Base-by-base conservation (phyloP, 30 jellyfish, hydroid and myxozoan genomes). In the Haliclystus octoradiatus region DNA sequence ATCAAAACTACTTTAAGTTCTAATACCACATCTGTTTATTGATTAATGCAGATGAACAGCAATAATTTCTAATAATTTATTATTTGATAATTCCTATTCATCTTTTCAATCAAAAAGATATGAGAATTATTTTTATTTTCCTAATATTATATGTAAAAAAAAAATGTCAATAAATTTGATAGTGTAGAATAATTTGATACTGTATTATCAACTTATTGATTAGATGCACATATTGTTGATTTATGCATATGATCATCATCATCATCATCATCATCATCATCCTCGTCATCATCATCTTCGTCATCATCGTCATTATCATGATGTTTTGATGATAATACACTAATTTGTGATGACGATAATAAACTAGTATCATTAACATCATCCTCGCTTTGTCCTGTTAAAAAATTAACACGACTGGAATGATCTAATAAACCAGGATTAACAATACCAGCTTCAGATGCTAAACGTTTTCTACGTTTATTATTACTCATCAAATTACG, bases 391-490 rank as follows among this genome's bases (percentile, higher is more conserved):
- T 40, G 57, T 40, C 57, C 57, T 9, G 57, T 40, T 9, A 40
- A 19, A 40, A 40, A 40, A 19, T 40, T 4, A 66, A 66, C 13
- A 66, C 26, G 33, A n/a, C 23, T 64, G 23, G 24, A 26, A 66
- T 22, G n/a, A 33, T 23, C 26, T 66, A 66, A 1, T 1, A 1
- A 22, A 30, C 33, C 22, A 14, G 13, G 57, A 23, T 49, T 29
- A 2, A 2, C 29, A 1, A 49, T 30, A 15, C 26, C 2, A 29
- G 26, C 76, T 66, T 29, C 2, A 2, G 70, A 1, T 22, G 29
- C 33, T 14, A 23, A 2, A 33, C 47, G 64, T 65, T 65, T 75
- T 1, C 86, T 33, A 40, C 83, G 40, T 65, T 66, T 62, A 14
- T 31, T 34, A 32, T 50, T 53, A n/a, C 65, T 65, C 50, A 79